Evolutionary conservation across 2,888 invertebrate genomes (phyloP).

Genomic region (Xylophagus ater): DNA sequence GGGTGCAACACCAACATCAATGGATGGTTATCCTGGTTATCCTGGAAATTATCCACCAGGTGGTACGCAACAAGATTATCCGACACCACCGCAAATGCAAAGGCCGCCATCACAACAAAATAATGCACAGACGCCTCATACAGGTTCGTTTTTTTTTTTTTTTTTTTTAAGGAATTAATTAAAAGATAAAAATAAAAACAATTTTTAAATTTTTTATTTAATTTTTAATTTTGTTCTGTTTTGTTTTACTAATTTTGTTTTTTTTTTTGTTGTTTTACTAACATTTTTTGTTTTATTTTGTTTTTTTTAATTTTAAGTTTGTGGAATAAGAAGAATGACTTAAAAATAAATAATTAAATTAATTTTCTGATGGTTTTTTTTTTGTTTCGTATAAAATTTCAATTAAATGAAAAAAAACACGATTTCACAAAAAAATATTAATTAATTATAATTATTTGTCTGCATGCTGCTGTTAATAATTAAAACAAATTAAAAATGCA

Average conservation of each 20-base stretch:
- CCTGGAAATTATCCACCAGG: constrained; percentile 44
- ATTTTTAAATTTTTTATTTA: not conserved
- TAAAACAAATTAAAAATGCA: too few species aligned
- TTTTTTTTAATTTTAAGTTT: not conserved
- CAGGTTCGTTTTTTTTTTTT: constrained; percentile 41
- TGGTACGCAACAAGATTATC: constrained; percentile 50
- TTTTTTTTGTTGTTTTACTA: constrained; percentile 4
- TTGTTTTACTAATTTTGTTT: constrained; percentile 1
- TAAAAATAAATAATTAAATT: constrained; percentile 1
- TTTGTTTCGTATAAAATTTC: not conserved
- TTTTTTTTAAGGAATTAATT: constrained; percentile 9
- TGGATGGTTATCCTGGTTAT: constrained; percentile 72
- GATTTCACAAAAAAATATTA: not conserved
- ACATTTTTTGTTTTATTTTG: constrained; percentile 4
- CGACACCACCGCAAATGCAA: constrained; percentile 51
- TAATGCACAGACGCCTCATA: constrained; percentile 52
- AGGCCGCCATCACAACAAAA: constrained; percentile 62
- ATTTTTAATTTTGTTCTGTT: constrained; percentile 1
- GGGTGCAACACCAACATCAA: constrained; percentile 55
- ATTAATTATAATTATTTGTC: too few species aligned
- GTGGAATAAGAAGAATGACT: not conserved
- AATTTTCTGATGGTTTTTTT: not conserved
- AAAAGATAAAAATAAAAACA: constrained; percentile 5
- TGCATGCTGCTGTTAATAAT: too few species aligned
- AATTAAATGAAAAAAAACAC: constrained; percentile 3